Evolutionary conservation across 2,888 invertebrate genomes (phyloP), one percentile per base, ranked within the genome.

Genomic region (Metopia argyrocephala): DNA sequence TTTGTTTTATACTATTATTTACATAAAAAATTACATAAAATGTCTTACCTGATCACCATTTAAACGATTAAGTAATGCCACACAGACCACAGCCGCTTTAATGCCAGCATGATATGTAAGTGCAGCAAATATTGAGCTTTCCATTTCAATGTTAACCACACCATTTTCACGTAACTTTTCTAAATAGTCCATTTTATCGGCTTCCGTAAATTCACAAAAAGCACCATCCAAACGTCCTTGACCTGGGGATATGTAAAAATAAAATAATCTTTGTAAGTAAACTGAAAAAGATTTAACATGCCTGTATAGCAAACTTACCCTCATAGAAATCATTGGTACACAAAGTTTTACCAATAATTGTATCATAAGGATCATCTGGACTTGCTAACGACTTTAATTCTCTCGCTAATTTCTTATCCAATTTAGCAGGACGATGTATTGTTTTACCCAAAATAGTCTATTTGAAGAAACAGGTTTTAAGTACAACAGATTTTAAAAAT

Each of bases 271-370:
- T 31, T 31, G 0, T 12, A 31, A 31, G 12, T 1, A 7, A 31
- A 31, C 1, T n/a, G 3, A 20, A 38, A 48, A 31, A 52, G 12
- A 18, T 45, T 18, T 2, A 18, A 64, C 21, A n/a, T n/a, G n/a
- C n/a, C n/a, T n/a, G n/a, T 7, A 7, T 15, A 45, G 38, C 1
- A 1, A 12, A 54, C 75, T 18, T 46, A 95, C 96, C 98, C 93
- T 99, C 99, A 90, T 99, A 99, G 90, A 99, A 99, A 90, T 99
- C 99, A 87, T 97, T 95, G 9, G 98, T 96, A 91, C 98, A 98
- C 94, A 98, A 94, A 0, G 99, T 99, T 89, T 95, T 97, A 59
- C 99, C 99, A 64, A 93, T 93, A 48, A 97, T 93, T 0, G 96
- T 96, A 69, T 96, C 95, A 89, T 96, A 97, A 0, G 96, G 96